phyloP scores from a whole-genome alignment of 2,888 invertebrate species.

The Sarcophaga subvicina region DNA sequence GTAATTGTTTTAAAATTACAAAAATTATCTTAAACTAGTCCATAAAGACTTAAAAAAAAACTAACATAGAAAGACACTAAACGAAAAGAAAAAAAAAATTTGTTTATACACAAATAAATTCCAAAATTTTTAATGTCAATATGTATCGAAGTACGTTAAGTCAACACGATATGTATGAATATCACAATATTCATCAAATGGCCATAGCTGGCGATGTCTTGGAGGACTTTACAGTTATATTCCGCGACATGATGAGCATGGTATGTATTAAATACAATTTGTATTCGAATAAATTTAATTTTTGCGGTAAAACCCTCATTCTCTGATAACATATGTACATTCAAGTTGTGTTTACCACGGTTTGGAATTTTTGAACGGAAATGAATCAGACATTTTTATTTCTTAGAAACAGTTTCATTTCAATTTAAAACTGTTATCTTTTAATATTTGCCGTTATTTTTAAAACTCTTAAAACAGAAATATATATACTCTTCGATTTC shows the following conservation, averaged over 20 bases:
- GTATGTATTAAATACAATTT: slow-evolving; percentile 81
- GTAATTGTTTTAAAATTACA: slow-evolving; percentile 53
- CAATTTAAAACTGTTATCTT: slow-evolving; percentile 26
- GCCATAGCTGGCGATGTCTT: slow-evolving; percentile 87
- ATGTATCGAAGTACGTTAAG: slow-evolving; percentile 77
- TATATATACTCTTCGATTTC: slow-evolving; percentile 21
- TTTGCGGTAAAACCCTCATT: no score
- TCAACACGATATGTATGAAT: slow-evolving; percentile 85
- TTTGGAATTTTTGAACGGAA: slow-evolving; percentile 31
- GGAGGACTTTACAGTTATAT: slow-evolving; percentile 88
- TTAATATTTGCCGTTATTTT: neutral
- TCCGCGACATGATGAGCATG: slow-evolving; percentile 87
- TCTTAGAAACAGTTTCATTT: slow-evolving; percentile 27
- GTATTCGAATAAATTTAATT: no score
- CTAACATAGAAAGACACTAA: neutral
- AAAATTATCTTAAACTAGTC: slow-evolving; percentile 37
- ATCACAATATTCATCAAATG: slow-evolving; percentile 84
- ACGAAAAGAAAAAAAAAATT: slow-evolving; percentile 30
- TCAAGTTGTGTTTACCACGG: neutral
- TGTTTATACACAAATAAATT: slow-evolving; percentile 31
- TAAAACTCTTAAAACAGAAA: no score
- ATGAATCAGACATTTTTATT: slow-evolving; percentile 41
- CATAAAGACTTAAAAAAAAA: slow-evolving; percentile 26
- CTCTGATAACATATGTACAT: no score
- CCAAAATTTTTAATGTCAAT: slow-evolving; percentile 67